Base-by-base conservation (phyloP, 2,797 vertebrate genomes). In the Capromys pilorides region DNA sequence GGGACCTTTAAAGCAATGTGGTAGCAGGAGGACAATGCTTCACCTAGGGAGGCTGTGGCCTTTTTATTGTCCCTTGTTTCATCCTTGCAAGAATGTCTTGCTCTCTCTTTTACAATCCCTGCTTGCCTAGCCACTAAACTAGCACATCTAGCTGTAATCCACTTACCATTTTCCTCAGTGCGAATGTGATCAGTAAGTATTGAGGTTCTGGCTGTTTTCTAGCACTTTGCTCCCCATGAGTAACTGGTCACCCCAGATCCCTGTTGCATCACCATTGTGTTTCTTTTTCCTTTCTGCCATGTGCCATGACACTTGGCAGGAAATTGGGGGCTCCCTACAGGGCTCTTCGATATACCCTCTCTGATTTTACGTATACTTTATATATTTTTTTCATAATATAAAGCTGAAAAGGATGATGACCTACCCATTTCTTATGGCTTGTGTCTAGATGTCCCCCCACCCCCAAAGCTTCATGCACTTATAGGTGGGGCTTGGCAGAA, bases 381-480 rank as follows among this genome's bases (percentile, higher is more conserved):
- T 1, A 31, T 94, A 84, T 83, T 22, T 22, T 90, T 94, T 90
- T 83, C 28, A 24, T 79, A 84, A 83, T 83, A 80, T 19, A 45
- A 73, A 90, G 39, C 62, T 90, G 39, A 39, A 59, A 51, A 59
- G 86, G 21, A 57, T 4, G 18, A 16, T 75, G 66, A 86, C 36
- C 39, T 71, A 69, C 22, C 36, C 51, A 49, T n/a, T 67, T 67
- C 14, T 19, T 67, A 67, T 67, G 64, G 31, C 64, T 67, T 67
- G 66, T 67, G 26, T n/a, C 66, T n/a, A 67, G 66, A n/a, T 67
- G 13, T 67, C 33, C 16, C 45, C 45, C 45, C 45, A 4, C 45
- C 31, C 31, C 14, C 28, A n/a, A n/a, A n/a, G 10, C 66, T 31
- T 67, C 33, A n/a, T 6, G 33, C 12, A 61, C 59, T 61, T 22